Base-by-base conservation (phyloP, 2,113 vertebrate species). In the Equus quagga region DNA sequence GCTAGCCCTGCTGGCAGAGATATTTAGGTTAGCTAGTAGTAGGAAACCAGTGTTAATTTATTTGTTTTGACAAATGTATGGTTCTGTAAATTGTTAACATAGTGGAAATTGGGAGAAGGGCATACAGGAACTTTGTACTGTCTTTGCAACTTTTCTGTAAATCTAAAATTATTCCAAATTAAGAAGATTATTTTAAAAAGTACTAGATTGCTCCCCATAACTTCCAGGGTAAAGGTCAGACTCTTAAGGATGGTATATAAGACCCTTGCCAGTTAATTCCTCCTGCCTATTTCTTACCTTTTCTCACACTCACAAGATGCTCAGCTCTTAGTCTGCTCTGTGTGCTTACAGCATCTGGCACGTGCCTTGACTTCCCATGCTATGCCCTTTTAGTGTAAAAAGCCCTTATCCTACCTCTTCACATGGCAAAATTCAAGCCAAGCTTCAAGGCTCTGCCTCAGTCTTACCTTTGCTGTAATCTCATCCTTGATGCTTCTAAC, bases 181-280 rank as follows among this genome's bases (percentile, higher is more conserved):
- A 67, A 87, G 36, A 46, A 87, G 28, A 23, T 87, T 92, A 65
- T 41, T 86, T 87, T 33, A 65, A 81, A 87, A 65, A 67, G 28
- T 58, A 41, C 31, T 33, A 67, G 14, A 76, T 84, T 28, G n/a
- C 56, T 91, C n/a, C 78, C 31, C 28, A 2, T 67, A 80, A 81
- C 33, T 94, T 91, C 17, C 36, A 73, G 33, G 3, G 19, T 81
- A 23, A 60, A 67, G 24, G 33, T 70, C 31, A 87, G 80, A 58
- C 26, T 54, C 13, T 80, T 76, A 23, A 83, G 26, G 36, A 73
- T 94, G 79, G 54, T 72, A 19, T 80, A 76, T 83, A 96, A 96
- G 41, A 80, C 33, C 17, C 46, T 85, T 82, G 33, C 33, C 21
- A 78, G 17, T 65, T 58, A 65, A 90, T 70, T 58, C 26, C 21